Conservation (phyloP, 2,888 invertebrate genomes). For the Xanthia icteritia region DNA sequence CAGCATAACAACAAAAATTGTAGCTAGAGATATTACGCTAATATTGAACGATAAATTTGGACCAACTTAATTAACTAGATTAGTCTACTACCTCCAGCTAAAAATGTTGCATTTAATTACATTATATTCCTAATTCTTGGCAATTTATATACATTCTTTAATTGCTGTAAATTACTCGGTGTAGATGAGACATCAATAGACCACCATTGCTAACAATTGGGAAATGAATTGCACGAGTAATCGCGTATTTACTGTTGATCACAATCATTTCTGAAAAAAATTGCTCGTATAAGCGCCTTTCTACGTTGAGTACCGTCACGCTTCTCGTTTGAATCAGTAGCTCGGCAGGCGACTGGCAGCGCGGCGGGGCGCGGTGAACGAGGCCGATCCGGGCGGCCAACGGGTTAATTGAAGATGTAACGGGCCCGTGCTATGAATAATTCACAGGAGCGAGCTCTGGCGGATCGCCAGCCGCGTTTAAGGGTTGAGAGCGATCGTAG, state of each 20-base stretch:
- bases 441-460: constrained; percentile 66
- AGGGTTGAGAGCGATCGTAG: constrained; percentile 62
- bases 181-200: neutral
- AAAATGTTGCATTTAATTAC: neutral
- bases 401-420: constrained; percentile 74
- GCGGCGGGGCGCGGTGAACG: constrained; percentile 47
- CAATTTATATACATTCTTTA: neutral
- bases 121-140: neutral
- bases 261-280: neutral
- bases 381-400: constrained; percentile 55
- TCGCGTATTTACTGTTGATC: neutral
- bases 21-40: neutral
- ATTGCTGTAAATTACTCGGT: neutral
- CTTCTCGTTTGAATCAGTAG: constrained; percentile 53
- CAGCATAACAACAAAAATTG: neutral
- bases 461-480: constrained; percentile 62
- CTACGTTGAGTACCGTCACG: constrained; percentile 42
- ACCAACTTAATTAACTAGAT: neutral
- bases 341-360: constrained; percentile 18
- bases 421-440: constrained; percentile 72
- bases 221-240: neutral
- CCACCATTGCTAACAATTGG: neutral
- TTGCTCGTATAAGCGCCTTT: neutral
- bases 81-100: neutral
- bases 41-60: neutral